Percentiles rank a stretch among this genome's conserved stretches.
Conservation (phyloP, 35 echinoderm and acorn worm species). For the Stichopus chloronotus region DNA sequence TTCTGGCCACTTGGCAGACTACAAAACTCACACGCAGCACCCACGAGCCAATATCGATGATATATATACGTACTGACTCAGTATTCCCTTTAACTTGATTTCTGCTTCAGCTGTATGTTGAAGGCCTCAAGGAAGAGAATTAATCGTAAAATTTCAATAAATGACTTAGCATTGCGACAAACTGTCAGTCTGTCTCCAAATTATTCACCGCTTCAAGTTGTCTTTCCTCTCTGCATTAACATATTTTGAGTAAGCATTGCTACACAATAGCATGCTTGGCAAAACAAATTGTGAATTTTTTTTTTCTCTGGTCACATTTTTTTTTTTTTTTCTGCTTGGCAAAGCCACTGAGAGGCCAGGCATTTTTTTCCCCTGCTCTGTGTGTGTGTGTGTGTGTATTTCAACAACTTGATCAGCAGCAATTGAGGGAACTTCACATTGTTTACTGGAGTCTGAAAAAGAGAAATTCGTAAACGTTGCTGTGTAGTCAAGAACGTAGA, state of each 20-base stretch:
- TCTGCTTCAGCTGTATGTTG: constrained; percentile 45
- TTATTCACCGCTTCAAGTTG: constrained; percentile 29
- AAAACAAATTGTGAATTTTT: constrained; percentile 49
- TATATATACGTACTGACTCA: background rate
- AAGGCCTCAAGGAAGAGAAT: constrained; percentile 45
- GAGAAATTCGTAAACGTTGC: constrained; percentile 11
- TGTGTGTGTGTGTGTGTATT: background rate
- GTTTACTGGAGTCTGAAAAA: constrained; percentile 44
- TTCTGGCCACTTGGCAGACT: background rate
- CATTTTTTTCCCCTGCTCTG: background rate
- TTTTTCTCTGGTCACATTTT: background rate
- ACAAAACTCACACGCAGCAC: background rate
- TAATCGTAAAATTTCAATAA: constrained; percentile 57
- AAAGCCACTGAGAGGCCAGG: constrained; percentile 33
- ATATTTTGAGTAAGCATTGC: constrained; percentile 31
- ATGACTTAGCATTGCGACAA: constrained; percentile 47
- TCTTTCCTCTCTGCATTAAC: constrained; percentile 9
- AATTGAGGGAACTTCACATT: constrained; percentile 27
- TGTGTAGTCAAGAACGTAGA: background rate
- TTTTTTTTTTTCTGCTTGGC: background rate
- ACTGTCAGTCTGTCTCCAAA: constrained; percentile 41
- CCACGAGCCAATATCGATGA: background rate
- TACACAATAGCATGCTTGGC: constrained; percentile 48
- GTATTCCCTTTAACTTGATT: constrained; percentile 44
- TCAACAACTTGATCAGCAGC: background rate